Evolutionary conservation across 2,797 vertebrate genomes (phyloP).

Genomic region (Podarcis siculus): DNA sequence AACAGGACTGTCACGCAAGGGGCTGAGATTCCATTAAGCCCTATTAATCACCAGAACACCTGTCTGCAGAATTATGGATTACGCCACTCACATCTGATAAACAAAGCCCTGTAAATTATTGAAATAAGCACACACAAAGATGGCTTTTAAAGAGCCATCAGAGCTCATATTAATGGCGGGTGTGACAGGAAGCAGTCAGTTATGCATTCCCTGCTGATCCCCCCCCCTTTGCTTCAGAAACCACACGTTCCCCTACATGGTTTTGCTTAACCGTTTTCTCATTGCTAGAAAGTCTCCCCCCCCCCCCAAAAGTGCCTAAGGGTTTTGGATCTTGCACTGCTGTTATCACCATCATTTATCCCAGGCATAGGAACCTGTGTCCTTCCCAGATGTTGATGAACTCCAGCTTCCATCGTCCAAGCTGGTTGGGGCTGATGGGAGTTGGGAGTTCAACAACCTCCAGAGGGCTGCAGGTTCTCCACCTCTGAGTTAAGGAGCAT

Average conservation of each 20-base stretch:
- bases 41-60: constrained; percentile 31
- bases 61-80: constrained; percentile 34
- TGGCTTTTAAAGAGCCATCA: constrained; percentile 31
- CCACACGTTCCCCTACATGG: background rate
- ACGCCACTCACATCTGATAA: constrained; percentile 30
- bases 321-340: background rate
- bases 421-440: background rate
- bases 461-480: too few species aligned
- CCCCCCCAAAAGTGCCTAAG: background rate
- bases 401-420: background rate
- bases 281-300: background rate
- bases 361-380: too few species aligned
- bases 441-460: background rate
- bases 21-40: constrained; percentile 1
- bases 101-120: constrained; percentile 30
- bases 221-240: background rate
- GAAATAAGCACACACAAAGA: constrained; percentile 28
- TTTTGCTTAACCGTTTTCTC: background rate
- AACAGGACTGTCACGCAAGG: background rate
- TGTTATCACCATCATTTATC: background rate
- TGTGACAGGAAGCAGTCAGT: constrained; percentile 14
- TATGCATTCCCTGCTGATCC: background rate
- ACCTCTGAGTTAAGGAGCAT: too few species aligned
- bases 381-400: background rate
- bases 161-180: constrained; percentile 1